phyloP scores from a whole-genome alignment of 2,888 invertebrate genomes.

The Macaria liturata region DNA sequence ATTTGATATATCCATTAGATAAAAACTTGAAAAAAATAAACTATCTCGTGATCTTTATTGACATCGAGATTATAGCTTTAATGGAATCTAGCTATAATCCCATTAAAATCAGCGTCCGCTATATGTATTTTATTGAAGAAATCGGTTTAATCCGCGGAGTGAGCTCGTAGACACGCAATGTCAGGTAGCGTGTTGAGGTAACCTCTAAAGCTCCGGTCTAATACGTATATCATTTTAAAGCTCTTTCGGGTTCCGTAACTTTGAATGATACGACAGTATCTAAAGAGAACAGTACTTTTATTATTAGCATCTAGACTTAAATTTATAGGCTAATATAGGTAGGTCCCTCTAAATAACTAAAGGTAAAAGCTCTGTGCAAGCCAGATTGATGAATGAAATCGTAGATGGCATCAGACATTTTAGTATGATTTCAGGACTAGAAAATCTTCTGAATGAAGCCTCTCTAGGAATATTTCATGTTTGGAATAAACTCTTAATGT shows the following conservation, averaged over 20 bases:
- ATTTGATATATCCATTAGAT: neutral
- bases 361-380: no score
- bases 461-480: no score
- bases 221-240: slow-evolving; percentile 27
- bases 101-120: slow-evolving; percentile 62
- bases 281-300: neutral
- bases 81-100: slow-evolving; percentile 64
- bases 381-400: no score
- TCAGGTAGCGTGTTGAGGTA: slow-evolving; percentile 50
- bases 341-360: no score
- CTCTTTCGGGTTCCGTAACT: slow-evolving; percentile 4
- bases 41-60: slow-evolving; percentile 59
- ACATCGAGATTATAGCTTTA: slow-evolving; percentile 60
- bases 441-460: no score
- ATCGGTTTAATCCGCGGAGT: slow-evolving; percentile 67
- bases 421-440: no score
- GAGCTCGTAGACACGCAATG: slow-evolving; percentile 63
- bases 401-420: no score
- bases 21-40: slow-evolving; percentile 48
- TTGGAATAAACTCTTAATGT: no score
- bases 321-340: no score
- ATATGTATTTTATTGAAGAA: slow-evolving; percentile 63
- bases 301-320: no score
- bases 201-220: slow-evolving; percentile 33
- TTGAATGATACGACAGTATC: neutral